A percentile compares a stretch with the other conserved stretches of the same genome.
Conservation (phyloP, 2,113 vertebrate genomes). For the Malurus elegans region DNA sequence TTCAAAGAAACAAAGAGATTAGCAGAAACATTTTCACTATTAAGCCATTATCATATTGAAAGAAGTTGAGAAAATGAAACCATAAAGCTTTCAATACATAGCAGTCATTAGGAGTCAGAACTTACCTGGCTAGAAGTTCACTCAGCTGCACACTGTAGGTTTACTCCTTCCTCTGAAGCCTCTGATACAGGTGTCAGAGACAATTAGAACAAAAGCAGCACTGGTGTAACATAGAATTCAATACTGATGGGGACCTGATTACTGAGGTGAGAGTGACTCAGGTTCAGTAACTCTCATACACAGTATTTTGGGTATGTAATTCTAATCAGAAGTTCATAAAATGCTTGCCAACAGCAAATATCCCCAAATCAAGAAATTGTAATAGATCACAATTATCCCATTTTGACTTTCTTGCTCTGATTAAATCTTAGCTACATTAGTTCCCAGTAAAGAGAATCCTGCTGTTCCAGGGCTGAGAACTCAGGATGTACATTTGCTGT, state of each 20-base stretch:
- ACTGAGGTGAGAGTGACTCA: accelerated
- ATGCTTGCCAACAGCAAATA: background rate
- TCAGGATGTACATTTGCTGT: background rate
- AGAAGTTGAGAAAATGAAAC: background rate
- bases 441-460: background rate
- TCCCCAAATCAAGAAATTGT: background rate
- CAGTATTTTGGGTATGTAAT: background rate
- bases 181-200: background rate
- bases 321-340: background rate
- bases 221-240: background rate
- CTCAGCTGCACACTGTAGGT: background rate
- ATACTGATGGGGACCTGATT: background rate
- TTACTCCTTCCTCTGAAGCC: background rate
- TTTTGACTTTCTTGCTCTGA: background rate
- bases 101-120: background rate
- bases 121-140: background rate
- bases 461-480: background rate
- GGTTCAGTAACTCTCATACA: background rate
- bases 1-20: background rate
- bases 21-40: background rate
- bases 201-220: background rate
- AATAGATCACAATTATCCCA: background rate
- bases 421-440: background rate
- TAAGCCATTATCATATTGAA: background rate
- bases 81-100: background rate